Conservation (phyloP, 2,888 invertebrate species). For the Cenopis cana region DNA sequence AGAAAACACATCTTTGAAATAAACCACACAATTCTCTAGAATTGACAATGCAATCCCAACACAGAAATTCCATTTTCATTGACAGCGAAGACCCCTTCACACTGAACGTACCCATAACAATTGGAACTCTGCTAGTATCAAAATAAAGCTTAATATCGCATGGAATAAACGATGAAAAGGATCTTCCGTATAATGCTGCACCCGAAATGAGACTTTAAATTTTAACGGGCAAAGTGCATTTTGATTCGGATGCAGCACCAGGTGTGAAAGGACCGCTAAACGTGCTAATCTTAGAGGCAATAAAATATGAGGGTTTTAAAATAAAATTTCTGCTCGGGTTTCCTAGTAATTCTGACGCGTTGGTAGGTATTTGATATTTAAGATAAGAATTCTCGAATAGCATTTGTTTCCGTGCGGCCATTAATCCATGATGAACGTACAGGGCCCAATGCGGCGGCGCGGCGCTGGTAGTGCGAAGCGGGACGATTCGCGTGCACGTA, state of each 20-base stretch:
- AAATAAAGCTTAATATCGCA: slow-evolving; percentile 30
- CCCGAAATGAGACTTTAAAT: slow-evolving; percentile 26
- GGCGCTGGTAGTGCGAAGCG: too few species aligned
- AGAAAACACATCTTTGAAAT: slow-evolving; percentile 43
- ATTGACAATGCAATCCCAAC: slow-evolving; percentile 45
- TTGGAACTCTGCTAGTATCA: slow-evolving; percentile 10
- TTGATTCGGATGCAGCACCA: slow-evolving; percentile 21
- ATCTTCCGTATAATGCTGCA: not conserved
- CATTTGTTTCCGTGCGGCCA: too few species aligned
- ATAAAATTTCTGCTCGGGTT: slow-evolving; percentile 28
- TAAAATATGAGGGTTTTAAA: slow-evolving; percentile 36
- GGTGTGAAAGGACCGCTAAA: slow-evolving; percentile 38
- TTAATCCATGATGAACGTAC: too few species aligned
- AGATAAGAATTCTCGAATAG: too few species aligned
- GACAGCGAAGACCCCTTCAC: slow-evolving; percentile 36
- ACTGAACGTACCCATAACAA: not conserved
- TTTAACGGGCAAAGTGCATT: slow-evolving; percentile 26
- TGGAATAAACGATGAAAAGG: slow-evolving; percentile 21
- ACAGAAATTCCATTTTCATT: slow-evolving; percentile 44
- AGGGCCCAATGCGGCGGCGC: too few species aligned
- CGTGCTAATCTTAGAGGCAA: slow-evolving; percentile 34
- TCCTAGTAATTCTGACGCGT: too few species aligned
- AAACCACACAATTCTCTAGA: slow-evolving; percentile 41
- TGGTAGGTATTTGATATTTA: too few species aligned
- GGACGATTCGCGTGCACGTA: too few species aligned